Conservation (phyloP, 2,113 vertebrate species). For the Acrocephalus arundinaceus region DNA sequence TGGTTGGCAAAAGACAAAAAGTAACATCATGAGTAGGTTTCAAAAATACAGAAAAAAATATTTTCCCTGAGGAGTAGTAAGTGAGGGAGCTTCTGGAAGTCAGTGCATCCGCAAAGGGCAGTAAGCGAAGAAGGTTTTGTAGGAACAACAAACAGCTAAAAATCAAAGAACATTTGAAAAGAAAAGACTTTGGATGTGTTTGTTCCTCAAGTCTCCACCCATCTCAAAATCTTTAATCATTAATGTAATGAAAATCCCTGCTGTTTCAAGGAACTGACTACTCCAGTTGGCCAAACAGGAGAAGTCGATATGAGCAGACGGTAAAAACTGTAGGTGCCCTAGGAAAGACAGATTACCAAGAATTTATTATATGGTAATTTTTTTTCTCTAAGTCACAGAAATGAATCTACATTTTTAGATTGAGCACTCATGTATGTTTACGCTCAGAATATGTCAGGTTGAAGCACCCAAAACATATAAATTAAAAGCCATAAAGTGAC, state of each 20-base stretch:
- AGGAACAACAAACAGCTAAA: background rate
- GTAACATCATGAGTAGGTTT: background rate
- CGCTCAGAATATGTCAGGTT: constrained; percentile 36
- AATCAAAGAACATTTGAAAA: background rate
- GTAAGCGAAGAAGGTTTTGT: background rate
- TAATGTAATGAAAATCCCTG: constrained; percentile 3
- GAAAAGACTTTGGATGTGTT: background rate
- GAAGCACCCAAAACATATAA: constrained; percentile 38
- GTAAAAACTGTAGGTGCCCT: constrained; percentile 44
- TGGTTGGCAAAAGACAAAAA: background rate
- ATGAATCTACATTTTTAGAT: constrained; percentile 53
- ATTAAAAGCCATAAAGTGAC: constrained; percentile 50
- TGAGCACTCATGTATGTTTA: constrained; percentile 13
- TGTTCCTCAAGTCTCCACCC: background rate
- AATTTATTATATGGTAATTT: constrained; percentile 64
- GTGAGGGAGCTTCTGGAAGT: background rate
- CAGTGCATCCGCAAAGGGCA: background rate
- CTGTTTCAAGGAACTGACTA: background rate
- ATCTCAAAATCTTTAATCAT: background rate
- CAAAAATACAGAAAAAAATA: background rate
- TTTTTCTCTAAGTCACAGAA: constrained; percentile 52
- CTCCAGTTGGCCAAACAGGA: background rate
- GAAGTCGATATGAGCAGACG: constrained; percentile 1
- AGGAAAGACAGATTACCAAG: constrained; percentile 59
- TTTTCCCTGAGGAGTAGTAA: background rate